A percentile compares a stretch with the other conserved stretches of the same genome.
These are phyloP conservation scores for Laupala kohalensis DNA, from an alignment of 1,140 invertebrate genomes.

Conservation along the genomic window DNA sequence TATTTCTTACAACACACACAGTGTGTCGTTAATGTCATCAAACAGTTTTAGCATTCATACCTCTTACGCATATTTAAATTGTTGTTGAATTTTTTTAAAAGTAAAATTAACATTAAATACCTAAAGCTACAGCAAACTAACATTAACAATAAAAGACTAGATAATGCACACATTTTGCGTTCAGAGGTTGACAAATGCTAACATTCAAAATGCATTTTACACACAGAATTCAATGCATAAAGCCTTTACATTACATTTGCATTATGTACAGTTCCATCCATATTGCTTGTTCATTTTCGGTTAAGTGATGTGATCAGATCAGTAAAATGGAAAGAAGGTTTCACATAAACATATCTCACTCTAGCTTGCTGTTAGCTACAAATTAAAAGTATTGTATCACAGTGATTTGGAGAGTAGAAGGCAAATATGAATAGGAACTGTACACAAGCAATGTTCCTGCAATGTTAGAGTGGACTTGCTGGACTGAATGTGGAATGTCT, in stretches of 20 bases:
- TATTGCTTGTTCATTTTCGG: too few relatives aligned
- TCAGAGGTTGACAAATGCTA: neutral
- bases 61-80: neutral
- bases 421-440: too few relatives aligned
- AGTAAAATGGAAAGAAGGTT: too few relatives aligned
- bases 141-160: neutral
- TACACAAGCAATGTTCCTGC: too few relatives aligned
- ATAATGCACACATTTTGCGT: neutral
- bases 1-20: neutral
- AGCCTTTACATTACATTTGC: too few relatives aligned
- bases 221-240: neutral
- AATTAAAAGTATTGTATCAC: too few relatives aligned
- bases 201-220: neutral
- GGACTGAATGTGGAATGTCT: too few relatives aligned
- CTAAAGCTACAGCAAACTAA: neutral
- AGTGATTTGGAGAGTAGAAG: too few relatives aligned
- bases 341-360: too few relatives aligned
- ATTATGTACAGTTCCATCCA: neutral
- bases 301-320: too few relatives aligned
- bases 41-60: neutral
- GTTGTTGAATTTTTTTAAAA: neutral
- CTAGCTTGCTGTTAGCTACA: too few relatives aligned
- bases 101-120: neutral
- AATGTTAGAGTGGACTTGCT: too few relatives aligned
- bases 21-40: neutral